Evolutionary conservation across 2,888 invertebrate species (phyloP).

Genomic region (Agrotis clavis): DNA sequence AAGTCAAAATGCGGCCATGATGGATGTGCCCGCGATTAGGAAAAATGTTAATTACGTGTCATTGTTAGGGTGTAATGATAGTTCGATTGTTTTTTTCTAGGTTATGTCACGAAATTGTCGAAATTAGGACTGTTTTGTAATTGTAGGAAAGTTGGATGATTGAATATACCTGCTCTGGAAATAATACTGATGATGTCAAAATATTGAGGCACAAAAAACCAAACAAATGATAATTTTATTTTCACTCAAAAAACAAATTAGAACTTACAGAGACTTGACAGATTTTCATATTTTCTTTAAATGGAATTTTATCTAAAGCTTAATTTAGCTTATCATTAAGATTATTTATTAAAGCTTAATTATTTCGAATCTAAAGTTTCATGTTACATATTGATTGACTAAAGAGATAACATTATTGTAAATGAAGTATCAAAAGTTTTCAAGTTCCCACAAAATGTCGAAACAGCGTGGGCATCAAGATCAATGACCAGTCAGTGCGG

Average conservation of each 20-base stretch:
- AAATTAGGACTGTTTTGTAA: slow-evolving; percentile 11
- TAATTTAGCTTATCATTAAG: too few species aligned
- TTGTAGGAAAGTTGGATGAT: not conserved
- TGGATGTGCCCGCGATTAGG: slow-evolving; percentile 61
- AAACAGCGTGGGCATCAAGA: slow-evolving; percentile 75
- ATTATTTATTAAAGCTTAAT: not conserved
- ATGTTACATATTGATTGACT: slow-evolving; percentile 5
- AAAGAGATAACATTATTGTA: slow-evolving; percentile 28
- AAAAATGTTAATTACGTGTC: slow-evolving; percentile 72
- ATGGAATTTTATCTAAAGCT: not conserved
- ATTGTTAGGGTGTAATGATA: slow-evolving; percentile 58
- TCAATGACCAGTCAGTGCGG: slow-evolving; percentile 72
- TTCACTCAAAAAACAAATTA: not conserved
- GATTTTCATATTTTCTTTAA: too few species aligned
- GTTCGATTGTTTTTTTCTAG: slow-evolving; percentile 43
- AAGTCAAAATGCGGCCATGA: slow-evolving; percentile 63
- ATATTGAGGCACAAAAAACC: not conserved
- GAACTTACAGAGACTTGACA: too few species aligned
- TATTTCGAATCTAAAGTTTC: not conserved
- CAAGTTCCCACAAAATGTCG: slow-evolving; percentile 68
- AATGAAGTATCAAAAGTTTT: slow-evolving; percentile 31
- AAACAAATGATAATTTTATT: not conserved
- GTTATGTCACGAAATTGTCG: slow-evolving; percentile 13
- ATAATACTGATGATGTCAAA: not conserved
- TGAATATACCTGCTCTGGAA: not conserved